These are phyloP conservation scores for Microvelia longipes DNA, from an alignment of 1,140 invertebrate species.

Conservation along the genomic window DNA sequence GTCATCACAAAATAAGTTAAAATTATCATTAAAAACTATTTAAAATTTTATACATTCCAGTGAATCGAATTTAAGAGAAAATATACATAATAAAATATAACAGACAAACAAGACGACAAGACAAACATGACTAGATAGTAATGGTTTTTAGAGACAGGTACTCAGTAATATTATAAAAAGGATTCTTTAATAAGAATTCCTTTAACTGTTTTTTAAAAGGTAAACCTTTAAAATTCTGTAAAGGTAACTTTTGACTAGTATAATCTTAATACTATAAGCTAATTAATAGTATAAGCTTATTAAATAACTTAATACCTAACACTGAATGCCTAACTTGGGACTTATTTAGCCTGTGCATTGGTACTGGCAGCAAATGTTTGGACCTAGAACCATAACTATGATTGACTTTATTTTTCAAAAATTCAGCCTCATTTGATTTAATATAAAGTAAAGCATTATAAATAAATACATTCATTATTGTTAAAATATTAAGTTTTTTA, in stretches of 20 bases:
- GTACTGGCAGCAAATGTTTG: background rate
- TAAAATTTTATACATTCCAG: too few relatives aligned
- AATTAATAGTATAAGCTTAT: background rate
- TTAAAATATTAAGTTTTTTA: background rate
- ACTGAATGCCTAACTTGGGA: background rate
- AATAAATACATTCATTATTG: background rate
- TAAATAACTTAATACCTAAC: background rate
- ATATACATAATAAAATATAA: too few relatives aligned
- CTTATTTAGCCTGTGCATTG: background rate
- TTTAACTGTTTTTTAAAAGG: too few relatives aligned
- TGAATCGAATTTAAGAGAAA: too few relatives aligned
- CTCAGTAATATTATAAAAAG: too few relatives aligned
- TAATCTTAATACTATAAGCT: too few relatives aligned
- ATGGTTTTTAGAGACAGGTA: too few relatives aligned
- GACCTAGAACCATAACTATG: background rate
- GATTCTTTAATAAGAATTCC: too few relatives aligned
- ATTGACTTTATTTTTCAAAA: background rate
- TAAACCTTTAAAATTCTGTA: background rate
- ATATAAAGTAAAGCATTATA: background rate
- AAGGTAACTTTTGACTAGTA: background rate
- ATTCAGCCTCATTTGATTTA: background rate
- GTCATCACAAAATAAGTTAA: too few relatives aligned
- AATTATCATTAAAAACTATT: too few relatives aligned
- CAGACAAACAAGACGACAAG: too few relatives aligned
- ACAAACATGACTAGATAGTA: too few relatives aligned